Base-by-base conservation (phyloP, 2,888 invertebrate genomes). In the Oligia fasciuncula region DNA sequence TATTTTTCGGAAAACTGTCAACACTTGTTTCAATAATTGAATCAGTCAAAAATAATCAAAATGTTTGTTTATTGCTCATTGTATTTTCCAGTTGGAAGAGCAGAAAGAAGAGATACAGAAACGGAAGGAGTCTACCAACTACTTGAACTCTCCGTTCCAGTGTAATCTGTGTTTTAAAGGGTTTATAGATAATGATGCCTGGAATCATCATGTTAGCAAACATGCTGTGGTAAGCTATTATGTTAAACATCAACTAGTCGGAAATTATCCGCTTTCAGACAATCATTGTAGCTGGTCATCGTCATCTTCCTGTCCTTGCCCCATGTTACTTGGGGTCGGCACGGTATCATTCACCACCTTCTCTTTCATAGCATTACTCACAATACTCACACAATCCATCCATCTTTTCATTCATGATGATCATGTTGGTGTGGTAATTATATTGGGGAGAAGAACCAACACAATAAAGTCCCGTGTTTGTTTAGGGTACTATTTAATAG, bases 121-220 rank as follows among this genome's bases (percentile, higher is more conserved):
- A 49, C 92, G 96, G 2, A 92, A 95, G 78, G 86, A 92, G 11
- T 94, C 95, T 0, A 91, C 93, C 0, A 96, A 97, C 89, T 97
- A 95, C 74, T 78, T 91, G 83, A 96, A 96, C 85, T 93, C 96
- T 0, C 90, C 94, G 5, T 96, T 90, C 88, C 94, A 96, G 68
- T 97, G 96, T 84, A 88, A 92, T 19, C 88, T 94, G 1, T 96
- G 96, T 83, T 97, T 88, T 84, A 96, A 96, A 74, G 96, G 96
- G 0, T 97, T 97, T 89, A 94, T 96, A 0, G 95, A 97, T 76
- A 92, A 93, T 1, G 89, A 93, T n/a, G 95, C 96, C 0, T 97
- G 95, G 95, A 92, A 94, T 46, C 95, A 96, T 71, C 96, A 97
- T 77, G 90, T 94, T 35, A 90, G 91, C 14, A 96, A 96, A 90